phyloP scores from a whole-genome alignment of 2,888 invertebrate genomes.

The Oscheius myriophilus region DNA sequence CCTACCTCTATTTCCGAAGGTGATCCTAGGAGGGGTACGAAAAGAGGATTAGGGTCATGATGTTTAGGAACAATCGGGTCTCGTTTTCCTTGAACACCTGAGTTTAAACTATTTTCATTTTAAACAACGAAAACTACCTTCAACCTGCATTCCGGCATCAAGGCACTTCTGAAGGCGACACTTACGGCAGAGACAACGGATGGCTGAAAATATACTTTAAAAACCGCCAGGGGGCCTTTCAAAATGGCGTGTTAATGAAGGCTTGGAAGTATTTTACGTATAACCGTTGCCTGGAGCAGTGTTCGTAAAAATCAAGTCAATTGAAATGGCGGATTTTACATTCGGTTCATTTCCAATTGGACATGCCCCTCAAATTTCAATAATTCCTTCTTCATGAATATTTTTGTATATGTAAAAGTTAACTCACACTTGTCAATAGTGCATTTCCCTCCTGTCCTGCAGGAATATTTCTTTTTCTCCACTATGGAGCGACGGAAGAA shows the following conservation, averaged over 20 bases:
- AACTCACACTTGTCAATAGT: constrained; percentile 16
- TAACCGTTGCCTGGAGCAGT: too few relatives aligned
- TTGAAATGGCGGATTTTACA: too few relatives aligned
- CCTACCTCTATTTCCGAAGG: constrained; percentile 18
- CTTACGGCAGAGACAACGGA: constrained; percentile 14
- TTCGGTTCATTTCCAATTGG: too few relatives aligned
- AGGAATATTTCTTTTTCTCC: constrained; percentile 18
- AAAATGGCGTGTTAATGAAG: too few relatives aligned
- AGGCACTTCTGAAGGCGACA: constrained; percentile 18
- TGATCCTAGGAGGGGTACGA: not conserved
- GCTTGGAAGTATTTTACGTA: too few relatives aligned
- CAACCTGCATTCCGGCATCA: constrained; percentile 14
- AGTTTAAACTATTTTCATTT: too few relatives aligned
- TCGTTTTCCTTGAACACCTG: constrained; percentile 20
- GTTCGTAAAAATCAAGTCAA: too few relatives aligned
- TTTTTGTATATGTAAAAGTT: not conserved
- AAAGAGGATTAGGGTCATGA: constrained; percentile 14
- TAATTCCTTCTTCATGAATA: too few relatives aligned
- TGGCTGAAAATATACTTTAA: constrained; percentile 7
- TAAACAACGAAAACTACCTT: not conserved
- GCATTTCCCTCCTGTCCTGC: constrained; percentile 16
- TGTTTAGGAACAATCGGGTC: constrained; percentile 13
- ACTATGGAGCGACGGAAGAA: constrained; percentile 8
- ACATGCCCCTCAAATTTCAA: too few relatives aligned
- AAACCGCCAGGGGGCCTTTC: too few relatives aligned